Evolutionary conservation across 1,140 invertebrate genomes (phyloP).

Genomic region (Euwallacea fornicatus): DNA sequence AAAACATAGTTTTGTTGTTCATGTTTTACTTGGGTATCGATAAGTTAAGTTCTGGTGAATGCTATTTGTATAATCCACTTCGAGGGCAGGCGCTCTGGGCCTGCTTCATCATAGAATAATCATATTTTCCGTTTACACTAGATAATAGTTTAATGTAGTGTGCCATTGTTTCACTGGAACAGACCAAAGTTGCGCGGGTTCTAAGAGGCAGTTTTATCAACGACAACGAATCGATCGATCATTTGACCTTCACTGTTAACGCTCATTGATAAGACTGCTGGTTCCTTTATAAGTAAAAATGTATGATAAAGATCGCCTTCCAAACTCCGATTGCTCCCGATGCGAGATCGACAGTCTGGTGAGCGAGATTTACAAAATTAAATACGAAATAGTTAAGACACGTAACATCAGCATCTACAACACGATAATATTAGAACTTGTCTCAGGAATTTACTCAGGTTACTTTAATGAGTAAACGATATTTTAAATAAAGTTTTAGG

Average conservation of each 20-base stretch:
- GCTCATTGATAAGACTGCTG: constrained; percentile 20
- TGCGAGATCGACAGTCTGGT: constrained; percentile 22
- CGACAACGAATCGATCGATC: background rate
- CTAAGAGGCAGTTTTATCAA: constrained; percentile 29
- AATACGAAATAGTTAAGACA: constrained; percentile 5
- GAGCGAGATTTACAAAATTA: constrained; percentile 17
- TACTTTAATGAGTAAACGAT: constrained; percentile 34
- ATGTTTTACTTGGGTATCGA: constrained; percentile 53
- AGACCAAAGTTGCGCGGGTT: constrained; percentile 11
- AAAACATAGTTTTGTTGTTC: constrained; percentile 53
- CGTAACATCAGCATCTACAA: constrained; percentile 44
- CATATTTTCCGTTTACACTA: constrained; percentile 43
- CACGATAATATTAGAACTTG: constrained; percentile 41
- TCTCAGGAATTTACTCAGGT: constrained; percentile 53
- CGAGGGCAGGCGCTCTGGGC: no score
- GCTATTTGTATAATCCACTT: constrained; percentile 49
- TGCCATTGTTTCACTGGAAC: constrained; percentile 49
- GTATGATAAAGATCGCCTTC: background rate
- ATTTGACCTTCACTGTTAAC: no score
- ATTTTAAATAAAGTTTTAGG: constrained; percentile 25
- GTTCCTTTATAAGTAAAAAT: constrained; percentile 15
- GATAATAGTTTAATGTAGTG: constrained; percentile 46
- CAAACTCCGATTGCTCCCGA: background rate
- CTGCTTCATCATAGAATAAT: no score
- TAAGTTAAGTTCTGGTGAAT: constrained; percentile 52